Evolutionary conservation across 2,113 vertebrate species (phyloP), one percentile per base, ranked within the genome.

Genomic region (Rhinogobius similis): DNA sequence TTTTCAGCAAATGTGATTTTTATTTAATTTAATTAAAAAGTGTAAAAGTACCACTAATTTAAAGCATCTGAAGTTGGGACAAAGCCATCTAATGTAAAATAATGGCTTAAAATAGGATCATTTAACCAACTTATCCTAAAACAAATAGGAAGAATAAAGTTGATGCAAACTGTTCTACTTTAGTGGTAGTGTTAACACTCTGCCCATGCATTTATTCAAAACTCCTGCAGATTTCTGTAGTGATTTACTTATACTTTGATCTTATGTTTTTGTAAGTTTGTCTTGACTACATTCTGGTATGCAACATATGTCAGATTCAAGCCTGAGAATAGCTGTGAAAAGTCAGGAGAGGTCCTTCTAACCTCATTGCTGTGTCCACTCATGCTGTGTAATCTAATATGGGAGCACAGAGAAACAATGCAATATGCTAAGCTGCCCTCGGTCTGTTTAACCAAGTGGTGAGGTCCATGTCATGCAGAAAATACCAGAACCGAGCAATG

Each of bases 361-460:
- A 91, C 79, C 72, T 77, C 86, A 86, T 89, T 91, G 72, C 65
- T 23, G 55, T 56, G 67, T 77, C 86, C 79, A 85, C 67, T 78
- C 75, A 68, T 73, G 70, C 68, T 72, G 55, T 68, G 75, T 88
- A 90, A 91, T 89, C 79, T 81, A 82, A 88, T 91, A 82, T 76
- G 11, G 24, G 6, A 48, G 78, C 76, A 64, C 62, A 72, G 65
- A 59, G 63, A 76, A 74, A 88, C 83, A 87, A 90, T 81, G 76
- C 73, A 76, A 67, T 74, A 76, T 58, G 68, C 68, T 82, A 26
- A 74, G 68, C 53, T 29, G 75, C 53, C 66, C 76, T 68, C 58
- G 41, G 39, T 68, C 72, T 61, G 62, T 82, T 73, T 71, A 75
- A 72, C 73, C 46, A 74, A 26, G 64, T 64, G 62, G 65, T 72